Evolutionary conservation across 2,797 vertebrate genomes (phyloP), one percentile per base, ranked within the genome.

Genomic region (Hemibagrus guttatus): DNA sequence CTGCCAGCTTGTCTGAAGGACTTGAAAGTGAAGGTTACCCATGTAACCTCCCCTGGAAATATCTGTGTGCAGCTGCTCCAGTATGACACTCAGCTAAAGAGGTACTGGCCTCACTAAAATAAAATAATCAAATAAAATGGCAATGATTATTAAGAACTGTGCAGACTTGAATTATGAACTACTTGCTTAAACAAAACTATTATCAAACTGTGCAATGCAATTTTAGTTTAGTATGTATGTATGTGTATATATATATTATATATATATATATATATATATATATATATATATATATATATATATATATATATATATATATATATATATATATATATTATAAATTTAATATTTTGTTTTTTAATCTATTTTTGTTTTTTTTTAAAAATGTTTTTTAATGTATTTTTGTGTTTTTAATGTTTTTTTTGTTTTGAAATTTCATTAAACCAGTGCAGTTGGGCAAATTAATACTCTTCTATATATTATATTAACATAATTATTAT

Each of bases 21-120:
- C 49, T 78, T 97, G 13, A 92, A 93, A 90, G 97, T 96, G 39
- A 91, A 91, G 88, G 93, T 99, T 87, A 97, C 94, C 89, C 94
- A 96, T 39, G 93, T 97, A 83, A 91, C 93, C 61, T 98, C 98
- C 42, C 98, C 98, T 2, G 96, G 95, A 91, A 97, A 95, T 93
- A 97, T 99, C 90, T 97, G 95, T 80, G 92, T 98, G 26, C 97
- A 94, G 28, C 91, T 96, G 86, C 86, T 92, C 46, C 93, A 95
- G 87, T 91, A 93, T 49, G 92, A 97, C 90, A 16, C 86, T 12
- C 91, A 93, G 78, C 92, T 98, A 54, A 96, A 95, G 90, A 96
- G 96, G 98, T 99, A 93, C 89, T 91, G 2, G 1, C 28, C 19
- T n/a, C 19, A 13, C 1, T 58, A 56, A 52, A 79, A 79, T 58